Percentiles rank a stretch among this genome's conserved stretches.
These are phyloP conservation scores for Coracopsis vasa DNA, from an alignment of 2,113 vertebrate genomes.

Conservation along the genomic window DNA sequence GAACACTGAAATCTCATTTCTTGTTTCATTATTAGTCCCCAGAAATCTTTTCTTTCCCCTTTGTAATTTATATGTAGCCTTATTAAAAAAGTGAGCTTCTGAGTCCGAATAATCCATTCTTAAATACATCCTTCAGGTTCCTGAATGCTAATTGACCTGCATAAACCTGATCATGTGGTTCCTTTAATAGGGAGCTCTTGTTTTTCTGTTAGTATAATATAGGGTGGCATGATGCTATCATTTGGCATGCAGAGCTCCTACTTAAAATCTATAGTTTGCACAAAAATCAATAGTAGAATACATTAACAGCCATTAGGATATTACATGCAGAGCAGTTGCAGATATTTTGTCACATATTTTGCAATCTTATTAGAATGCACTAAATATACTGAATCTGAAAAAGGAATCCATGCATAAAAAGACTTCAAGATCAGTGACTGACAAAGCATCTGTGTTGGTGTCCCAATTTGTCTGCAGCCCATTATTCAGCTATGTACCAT, in stretches of 20 bases:
- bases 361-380: neutral
- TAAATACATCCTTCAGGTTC: neutral
- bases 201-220: slow-evolving; percentile 8
- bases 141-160: neutral
- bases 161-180: neutral
- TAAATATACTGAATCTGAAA: slow-evolving; percentile 6
- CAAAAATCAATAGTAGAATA: slow-evolving; percentile 3
- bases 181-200: neutral
- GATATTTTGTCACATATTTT: neutral
- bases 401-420: neutral
- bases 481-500: neutral
- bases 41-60: neutral
- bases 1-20: neutral
- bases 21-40: neutral
- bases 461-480: neutral
- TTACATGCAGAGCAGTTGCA: neutral
- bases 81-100: neutral
- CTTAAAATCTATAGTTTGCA: slow-evolving; percentile 3
- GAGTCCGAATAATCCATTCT: neutral
- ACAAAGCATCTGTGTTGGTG: neutral
- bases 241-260: neutral
- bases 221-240: neutral
- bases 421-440: neutral
- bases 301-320: neutral
- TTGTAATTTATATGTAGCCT: neutral